Percentiles rank a stretch among this genome's conserved stretches.
Evolutionary conservation across 2,113 vertebrate species (phyloP).

Genomic region (Haplotaxodon microlepis): DNA sequence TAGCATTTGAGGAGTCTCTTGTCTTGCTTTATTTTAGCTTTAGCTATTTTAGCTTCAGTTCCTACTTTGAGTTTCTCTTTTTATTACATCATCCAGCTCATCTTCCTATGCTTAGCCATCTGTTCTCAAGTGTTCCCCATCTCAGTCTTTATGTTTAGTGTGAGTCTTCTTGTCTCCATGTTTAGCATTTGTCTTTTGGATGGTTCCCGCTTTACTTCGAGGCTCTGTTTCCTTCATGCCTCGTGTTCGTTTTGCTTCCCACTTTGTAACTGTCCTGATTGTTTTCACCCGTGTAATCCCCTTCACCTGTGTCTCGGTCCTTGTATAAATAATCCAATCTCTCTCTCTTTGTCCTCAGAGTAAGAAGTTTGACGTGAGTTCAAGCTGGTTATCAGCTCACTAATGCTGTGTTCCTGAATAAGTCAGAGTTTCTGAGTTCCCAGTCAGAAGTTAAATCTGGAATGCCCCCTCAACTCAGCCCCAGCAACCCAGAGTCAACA

Average conservation of each 20-base stretch:
- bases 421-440: neutral
- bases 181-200: neutral
- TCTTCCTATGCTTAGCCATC: neutral
- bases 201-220: neutral
- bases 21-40: neutral
- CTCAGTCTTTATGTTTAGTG: neutral
- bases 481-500: neutral
- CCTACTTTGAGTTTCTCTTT: neutral
- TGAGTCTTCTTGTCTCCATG: neutral
- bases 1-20: rapidly evolving
- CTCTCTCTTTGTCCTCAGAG: neutral
- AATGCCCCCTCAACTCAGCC: neutral
- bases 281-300: neutral
- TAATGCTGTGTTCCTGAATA: neutral
- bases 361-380: neutral
- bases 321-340: neutral
- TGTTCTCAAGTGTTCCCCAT: neutral
- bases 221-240: neutral
- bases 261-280: neutral
- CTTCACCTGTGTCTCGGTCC: neutral
- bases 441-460: neutral
- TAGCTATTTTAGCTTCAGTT: neutral
- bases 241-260: neutral
- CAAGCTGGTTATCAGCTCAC: neutral
- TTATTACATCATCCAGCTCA: neutral